These are phyloP conservation scores for Synanthedon formicaeformis DNA, from an alignment of 2,888 invertebrate genomes.

Conservation along the genomic window DNA sequence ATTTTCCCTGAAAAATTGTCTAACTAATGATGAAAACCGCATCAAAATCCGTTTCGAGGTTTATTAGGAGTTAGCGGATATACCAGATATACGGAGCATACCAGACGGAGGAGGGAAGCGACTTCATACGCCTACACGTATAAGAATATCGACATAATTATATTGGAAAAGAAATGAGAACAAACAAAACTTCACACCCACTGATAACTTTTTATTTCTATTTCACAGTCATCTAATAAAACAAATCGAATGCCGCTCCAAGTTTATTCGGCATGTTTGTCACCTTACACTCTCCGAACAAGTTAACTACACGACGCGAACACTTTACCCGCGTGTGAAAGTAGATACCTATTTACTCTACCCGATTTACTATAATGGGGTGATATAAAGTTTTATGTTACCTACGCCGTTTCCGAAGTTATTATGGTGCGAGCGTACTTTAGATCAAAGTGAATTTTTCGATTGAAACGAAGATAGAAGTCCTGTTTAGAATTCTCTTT, in stretches of 20 bases:
- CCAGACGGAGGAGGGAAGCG: no score
- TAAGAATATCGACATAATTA: no score
- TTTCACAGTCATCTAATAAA: background rate
- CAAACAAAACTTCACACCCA: no score
- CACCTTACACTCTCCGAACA: background rate
- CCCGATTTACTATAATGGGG: slow-evolving; percentile 7
- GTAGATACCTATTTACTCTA: background rate
- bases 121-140: no score
- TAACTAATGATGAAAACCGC: no score
- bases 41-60: no score
- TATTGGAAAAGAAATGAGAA: no score
- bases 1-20: no score
- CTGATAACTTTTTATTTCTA: no score
- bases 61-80: no score
- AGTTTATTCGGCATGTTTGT: background rate
- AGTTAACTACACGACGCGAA: background rate
- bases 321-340: background rate
- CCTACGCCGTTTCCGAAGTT: slow-evolving; percentile 4
- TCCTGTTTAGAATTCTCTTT: background rate
- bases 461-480: background rate
- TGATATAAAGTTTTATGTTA: slow-evolving; percentile 11
- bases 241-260: background rate
- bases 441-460: slow-evolving; percentile 1
- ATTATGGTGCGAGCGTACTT: slow-evolving; percentile 1
- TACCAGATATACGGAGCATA: no score